Evolutionary conservation across 2,113 vertebrate genomes (phyloP).

Genomic region (Halcyon malimbica): DNA sequence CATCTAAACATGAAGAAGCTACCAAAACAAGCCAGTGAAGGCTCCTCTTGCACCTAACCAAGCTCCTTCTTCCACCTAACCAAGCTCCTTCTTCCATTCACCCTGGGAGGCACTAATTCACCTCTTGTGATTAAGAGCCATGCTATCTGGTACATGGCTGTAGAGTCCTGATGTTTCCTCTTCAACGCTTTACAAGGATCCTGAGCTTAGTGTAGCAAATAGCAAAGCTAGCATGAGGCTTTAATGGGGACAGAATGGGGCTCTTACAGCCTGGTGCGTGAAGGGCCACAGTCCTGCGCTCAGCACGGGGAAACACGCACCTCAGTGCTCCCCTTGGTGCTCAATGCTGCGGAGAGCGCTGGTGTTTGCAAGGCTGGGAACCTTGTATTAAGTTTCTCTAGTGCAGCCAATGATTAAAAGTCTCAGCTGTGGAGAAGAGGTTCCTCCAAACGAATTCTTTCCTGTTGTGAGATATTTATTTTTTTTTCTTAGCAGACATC

Average conservation of each 20-base stretch:
- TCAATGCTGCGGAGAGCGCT: not conserved
- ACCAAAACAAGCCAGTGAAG: not conserved
- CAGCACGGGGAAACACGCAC: not conserved
- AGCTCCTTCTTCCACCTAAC: not conserved
- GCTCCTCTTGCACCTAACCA: not conserved
- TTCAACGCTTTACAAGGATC: not conserved
- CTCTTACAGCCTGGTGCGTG: not conserved
- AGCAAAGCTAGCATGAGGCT: not conserved
- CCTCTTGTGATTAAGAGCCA: not conserved
- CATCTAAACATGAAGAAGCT: not conserved
- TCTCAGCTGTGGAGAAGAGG: not conserved
- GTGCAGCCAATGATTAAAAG: not conserved
- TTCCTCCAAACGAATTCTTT: constrained; percentile 43
- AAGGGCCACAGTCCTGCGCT: not conserved
- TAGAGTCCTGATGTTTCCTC: not conserved
- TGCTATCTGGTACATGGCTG: not conserved
- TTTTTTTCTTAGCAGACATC: constrained; percentile 42
- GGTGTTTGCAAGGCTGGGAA: not conserved
- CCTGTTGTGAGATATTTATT: constrained; percentile 27
- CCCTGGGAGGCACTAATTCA: not conserved
- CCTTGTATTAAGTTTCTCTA: not conserved
- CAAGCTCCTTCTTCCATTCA: not conserved
- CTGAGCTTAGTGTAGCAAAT: not conserved
- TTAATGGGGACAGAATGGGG: not conserved
- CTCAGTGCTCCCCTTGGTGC: not conserved